A percentile compares a stretch with the other conserved stretches of the same genome.
These are phyloP conservation scores for Tetranychus cinnabarinus DNA, from an alignment of 1,140 invertebrate species.

Conservation along the genomic window DNA sequence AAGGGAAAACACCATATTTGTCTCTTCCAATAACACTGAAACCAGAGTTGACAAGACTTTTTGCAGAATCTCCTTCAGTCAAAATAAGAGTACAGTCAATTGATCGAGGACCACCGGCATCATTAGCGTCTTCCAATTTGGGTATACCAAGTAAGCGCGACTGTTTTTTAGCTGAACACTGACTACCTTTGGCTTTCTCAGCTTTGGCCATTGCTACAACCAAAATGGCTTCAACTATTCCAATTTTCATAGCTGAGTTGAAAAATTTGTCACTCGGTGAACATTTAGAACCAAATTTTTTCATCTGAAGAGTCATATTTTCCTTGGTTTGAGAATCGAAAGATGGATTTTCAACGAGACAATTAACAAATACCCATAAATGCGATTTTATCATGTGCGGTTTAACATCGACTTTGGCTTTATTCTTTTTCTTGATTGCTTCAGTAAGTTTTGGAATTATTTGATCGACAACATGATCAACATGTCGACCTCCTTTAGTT, in stretches of 20 bases:
- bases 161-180: slow-evolving; percentile 62
- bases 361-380: slow-evolving; percentile 95
- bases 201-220: slow-evolving; percentile 92
- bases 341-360: slow-evolving; percentile 93
- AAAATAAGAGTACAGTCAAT: slow-evolving; percentile 82
- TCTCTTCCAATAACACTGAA: slow-evolving; percentile 84
- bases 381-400: slow-evolving; percentile 71
- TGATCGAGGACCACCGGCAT: slow-evolving; percentile 57
- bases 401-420: slow-evolving; percentile 50
- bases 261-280: slow-evolving; percentile 72
- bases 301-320: slow-evolving; percentile 84
- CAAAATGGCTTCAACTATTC: slow-evolving; percentile 73
- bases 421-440: slow-evolving; percentile 71
- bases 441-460: slow-evolving; percentile 69
- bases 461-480: slow-evolving; percentile 78
- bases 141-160: slow-evolving; percentile 72
- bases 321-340: slow-evolving; percentile 98
- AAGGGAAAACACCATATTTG: slow-evolving; percentile 87
- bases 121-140: slow-evolving; percentile 96
- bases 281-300: slow-evolving; percentile 91
- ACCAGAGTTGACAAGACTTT: slow-evolving; percentile 86
- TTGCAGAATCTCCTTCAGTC: slow-evolving; percentile 99
- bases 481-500: slow-evolving; percentile 91
- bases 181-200: slow-evolving; percentile 56
- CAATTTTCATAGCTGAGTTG: slow-evolving; percentile 48